Evolutionary conservation across 2,113 vertebrate species (phyloP), one percentile per base, ranked within the genome.

Genomic region (Tympanuchus pallidicinctus): DNA sequence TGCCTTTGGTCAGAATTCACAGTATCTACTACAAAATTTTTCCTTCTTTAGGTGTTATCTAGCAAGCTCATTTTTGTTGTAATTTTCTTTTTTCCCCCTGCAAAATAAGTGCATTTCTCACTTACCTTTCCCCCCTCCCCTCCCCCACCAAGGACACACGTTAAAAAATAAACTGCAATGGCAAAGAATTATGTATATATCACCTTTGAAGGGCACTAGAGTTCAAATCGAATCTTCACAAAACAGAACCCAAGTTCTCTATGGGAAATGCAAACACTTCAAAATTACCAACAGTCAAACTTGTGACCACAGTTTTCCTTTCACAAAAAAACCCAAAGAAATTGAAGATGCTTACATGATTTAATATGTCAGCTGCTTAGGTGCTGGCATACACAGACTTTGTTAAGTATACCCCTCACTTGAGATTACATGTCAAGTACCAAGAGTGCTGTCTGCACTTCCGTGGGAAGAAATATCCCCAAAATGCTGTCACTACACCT

Each of bases 401-500:
- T 5, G 3, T 11, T 36, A 88, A 12, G 30, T 36, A 90, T 13
- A 59, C 15, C 13, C 15, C 54, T 34, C 27, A 32, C 15, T 60
- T 16, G 6, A 16, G 0, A 2, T 43, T 42, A 54, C 27, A 16
- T 28, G 10, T 28, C 48, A 40, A 32, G 27, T 15, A 56, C 13
- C 43, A 43, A 22, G 30, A 42, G 32, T 65, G 6, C 15, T 25
- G 38, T 25, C 34, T 70, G 25, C 48, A 32, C 8, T 36, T 70
- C 43, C 50, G 19, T 18, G 15, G 7, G 72, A 72, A 24, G 30
- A 42, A 45, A 19, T 22, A 66, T 11, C 40, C 36, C 50, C 28
- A 32, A 36, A 1, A 16, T 4, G 19, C 22, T 8, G 2, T 19
- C 5, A 0, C 27, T 18, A 18, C 8, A 11, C 11, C 47, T 5